phyloP scores from a whole-genome alignment of 2,888 invertebrate species.

The Idaea biselata region DNA sequence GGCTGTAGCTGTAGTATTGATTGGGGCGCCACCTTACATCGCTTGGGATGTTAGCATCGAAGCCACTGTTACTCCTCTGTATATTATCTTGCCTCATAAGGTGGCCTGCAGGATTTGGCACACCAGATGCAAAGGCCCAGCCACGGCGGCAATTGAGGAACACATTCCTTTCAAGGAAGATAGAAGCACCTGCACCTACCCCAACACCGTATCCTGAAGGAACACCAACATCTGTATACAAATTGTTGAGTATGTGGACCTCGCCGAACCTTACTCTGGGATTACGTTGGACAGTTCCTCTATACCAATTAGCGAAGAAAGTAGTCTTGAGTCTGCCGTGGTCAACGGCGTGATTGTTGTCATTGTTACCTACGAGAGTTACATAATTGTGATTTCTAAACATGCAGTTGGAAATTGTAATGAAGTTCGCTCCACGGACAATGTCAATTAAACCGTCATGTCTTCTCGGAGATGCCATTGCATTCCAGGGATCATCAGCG shows the following conservation, averaged over 20 bases:
- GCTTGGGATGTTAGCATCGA: neutral
- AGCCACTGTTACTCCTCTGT: neutral
- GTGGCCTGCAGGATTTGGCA: neutral
- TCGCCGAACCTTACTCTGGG: slow-evolving; percentile 15
- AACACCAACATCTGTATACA: slow-evolving; percentile 14
- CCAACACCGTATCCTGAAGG: slow-evolving; percentile 9
- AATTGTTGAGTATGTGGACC: slow-evolving; percentile 18
- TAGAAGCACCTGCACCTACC: slow-evolving; percentile 1
- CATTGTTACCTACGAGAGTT: slow-evolving; percentile 11
- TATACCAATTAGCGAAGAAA: slow-evolving; percentile 15
- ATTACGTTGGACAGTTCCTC: slow-evolving; percentile 13
- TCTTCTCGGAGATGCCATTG: slow-evolving; percentile 6
- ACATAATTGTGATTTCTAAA: slow-evolving; percentile 19
- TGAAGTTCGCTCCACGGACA: slow-evolving; percentile 7
- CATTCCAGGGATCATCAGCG: slow-evolving; percentile 17
- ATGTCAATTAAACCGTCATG: slow-evolving; percentile 18
- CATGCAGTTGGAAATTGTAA: slow-evolving; percentile 16
- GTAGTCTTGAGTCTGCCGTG: slow-evolving; percentile 10
- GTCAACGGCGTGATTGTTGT: slow-evolving; percentile 6
- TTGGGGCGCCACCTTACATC: neutral
- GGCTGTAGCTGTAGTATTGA: neutral
- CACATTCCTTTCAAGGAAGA: slow-evolving; percentile 2
- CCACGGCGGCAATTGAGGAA: slow-evolving; percentile 2
- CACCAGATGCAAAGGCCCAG: neutral
- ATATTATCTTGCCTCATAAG: slow-evolving; percentile 10